Evolutionary conservation across 2,113 vertebrate species (phyloP), one percentile per base, ranked within the genome.

Genomic region (Atrichornis clamosus): DNA sequence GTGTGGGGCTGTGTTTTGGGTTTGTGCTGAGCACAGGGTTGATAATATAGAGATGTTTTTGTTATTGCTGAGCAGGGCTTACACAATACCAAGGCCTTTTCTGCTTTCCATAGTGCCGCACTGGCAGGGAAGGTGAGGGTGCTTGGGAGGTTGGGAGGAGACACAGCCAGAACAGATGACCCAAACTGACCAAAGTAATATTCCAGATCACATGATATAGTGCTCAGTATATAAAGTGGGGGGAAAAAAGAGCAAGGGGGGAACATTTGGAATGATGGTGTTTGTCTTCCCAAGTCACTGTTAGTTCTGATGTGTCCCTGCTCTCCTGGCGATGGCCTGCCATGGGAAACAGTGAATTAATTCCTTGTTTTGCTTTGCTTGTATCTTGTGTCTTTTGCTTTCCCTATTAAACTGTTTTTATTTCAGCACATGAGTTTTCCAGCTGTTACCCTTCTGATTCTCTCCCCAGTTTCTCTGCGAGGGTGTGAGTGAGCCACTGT

Each of bases 71-170:
- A 47, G 30, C 42, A 42, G 24, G 2, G 4, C 16, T 58, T 35
- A 5, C 10, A 41, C 20, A 13, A 10, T 58, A 24, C 15, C n/a
- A 56, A 56, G 10, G 30, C 13, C 30, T 67, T 24, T 58, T 35
- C n/a, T 85, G 52, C 20, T 42, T 58, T 30, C 24, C 0, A 0
- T 35, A n/a, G 13, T 41, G 60, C 52, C 42, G 14, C 0, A 5
- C 16, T 35, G 15, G 7, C 49, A 24, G 30, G 35, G 60, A 65
- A 58, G 8, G 0, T 65, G 59, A 8, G 20, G 52, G 1, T 58
- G 20, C 30, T 5, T 13, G 20, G 8, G 30, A 85, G 20, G 2
- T 0, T 30, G 30, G 15, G 24, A 67, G 3, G 6, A 47, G 23
- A 35, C 24, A 35, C 2, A 58, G 4, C 24, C 30, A 24, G 60